Base-by-base conservation (phyloP, 2,888 invertebrate species). In the Papilio gigon region DNA sequence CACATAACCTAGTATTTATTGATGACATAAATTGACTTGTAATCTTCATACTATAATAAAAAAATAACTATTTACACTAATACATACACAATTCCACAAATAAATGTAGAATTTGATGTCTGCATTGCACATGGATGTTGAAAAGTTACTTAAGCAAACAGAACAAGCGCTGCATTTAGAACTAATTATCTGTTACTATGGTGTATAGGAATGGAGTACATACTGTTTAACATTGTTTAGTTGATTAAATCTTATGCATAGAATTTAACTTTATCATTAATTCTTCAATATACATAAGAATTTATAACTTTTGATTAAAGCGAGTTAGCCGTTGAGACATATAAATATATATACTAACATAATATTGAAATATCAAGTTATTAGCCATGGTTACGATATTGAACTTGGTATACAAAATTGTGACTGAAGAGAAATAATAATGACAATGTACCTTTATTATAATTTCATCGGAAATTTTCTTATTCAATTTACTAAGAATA, bases 1-100 rank as follows among this genome's bases (percentile, higher is more conserved):
- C 71, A 74, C 76, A 78, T 79, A 79, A 79, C 79, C 79, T 79
- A 72, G 68, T 70, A 71, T 71, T 53, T 69, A 42, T 70, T 75
- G 75, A 74, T 77, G 75, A 75, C 74, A 73, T 65, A 64, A 61
- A 65, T 64, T 72, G 70, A 72, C 71, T 67, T 47, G 63, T 74
- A 62, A 78, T 82, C 40, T 62, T 61, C 60, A 53, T 22, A 66
- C 11, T 12, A 30, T 6, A n/a, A 25, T 53, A n/a, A 44, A 40
- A n/a, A 44, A 42, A 27, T n/a, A 14, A 14, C n/a, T 27, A 22
- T 47, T 22, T 35, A 35, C 9, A 35, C 20, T 35, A 4, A 20
- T 11, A 17, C 5, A 25, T 12, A 53, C 2, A 30, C 8, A 30
- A 8, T 9, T n/a, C 1, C 1, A n/a, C n/a, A 3, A 53, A 53